Conservation (phyloP, 1,140 invertebrate species). For the Cydia amplana region DNA sequence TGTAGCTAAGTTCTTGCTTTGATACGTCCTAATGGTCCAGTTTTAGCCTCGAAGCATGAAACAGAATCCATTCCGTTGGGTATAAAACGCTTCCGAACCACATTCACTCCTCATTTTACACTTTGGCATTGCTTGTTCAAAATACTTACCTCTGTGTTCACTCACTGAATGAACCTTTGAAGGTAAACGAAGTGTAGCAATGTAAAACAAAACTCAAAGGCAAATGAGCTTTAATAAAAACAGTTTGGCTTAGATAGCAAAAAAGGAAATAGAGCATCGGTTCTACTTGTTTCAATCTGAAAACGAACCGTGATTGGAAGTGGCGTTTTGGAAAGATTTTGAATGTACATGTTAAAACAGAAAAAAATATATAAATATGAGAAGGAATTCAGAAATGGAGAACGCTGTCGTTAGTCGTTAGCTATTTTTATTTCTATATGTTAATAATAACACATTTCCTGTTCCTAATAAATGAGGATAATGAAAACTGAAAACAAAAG, state of each 20-base stretch:
- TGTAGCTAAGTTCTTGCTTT: not conserved
- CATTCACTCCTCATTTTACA: conserved; percentile 21
- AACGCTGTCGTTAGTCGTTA: too few species aligned
- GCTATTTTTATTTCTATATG: too few species aligned
- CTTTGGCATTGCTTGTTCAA: conserved; percentile 16
- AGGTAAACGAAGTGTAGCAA: conserved; percentile 29
- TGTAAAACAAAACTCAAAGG: conserved; percentile 22
- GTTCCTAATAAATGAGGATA: too few species aligned
- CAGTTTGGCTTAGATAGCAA: conserved; percentile 10
- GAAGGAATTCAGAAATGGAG: too few species aligned
- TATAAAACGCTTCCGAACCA: conserved; percentile 19
- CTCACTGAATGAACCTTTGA: conserved; percentile 25
- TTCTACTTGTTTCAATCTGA: not conserved
- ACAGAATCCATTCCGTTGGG: not conserved
- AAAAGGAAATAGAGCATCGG: not conserved
- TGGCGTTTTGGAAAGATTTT: not conserved
- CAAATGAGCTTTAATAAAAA: conserved; percentile 22
- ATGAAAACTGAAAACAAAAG: too few species aligned
- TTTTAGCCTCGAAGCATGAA: not conserved
- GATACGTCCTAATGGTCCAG: not conserved
- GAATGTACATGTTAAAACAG: not conserved
- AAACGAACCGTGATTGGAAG: not conserved
- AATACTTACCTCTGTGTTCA: conserved; percentile 27
- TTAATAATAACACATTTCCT: too few species aligned
- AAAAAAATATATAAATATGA: too few species aligned